Evolutionary conservation across 1,140 invertebrate genomes (phyloP).

Genomic region (Papilio aristodemus): DNA sequence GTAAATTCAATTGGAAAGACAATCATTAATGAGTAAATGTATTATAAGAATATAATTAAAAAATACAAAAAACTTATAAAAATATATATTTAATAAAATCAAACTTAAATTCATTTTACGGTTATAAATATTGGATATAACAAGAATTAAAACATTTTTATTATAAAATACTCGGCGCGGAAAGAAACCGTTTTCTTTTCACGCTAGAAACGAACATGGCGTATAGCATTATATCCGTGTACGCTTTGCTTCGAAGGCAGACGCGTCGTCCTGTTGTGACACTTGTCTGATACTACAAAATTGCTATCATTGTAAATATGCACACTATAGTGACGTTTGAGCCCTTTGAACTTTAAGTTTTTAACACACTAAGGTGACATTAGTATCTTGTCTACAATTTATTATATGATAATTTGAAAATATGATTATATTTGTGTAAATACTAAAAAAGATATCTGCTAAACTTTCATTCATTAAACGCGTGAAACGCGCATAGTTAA

Average conservation of each 20-base stretch:
- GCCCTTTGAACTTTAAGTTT: conserved; percentile 28
- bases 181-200: background rate
- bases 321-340: conserved; percentile 32
- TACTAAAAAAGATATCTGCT: no score
- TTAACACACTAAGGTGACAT: background rate
- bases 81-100: no score
- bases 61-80: no score
- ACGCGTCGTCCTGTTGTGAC: conserved; percentile 54
- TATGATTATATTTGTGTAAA: no score
- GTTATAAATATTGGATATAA: no score
- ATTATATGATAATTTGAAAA: background rate
- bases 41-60: background rate
- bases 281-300: conserved; percentile 61
- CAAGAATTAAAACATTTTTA: background rate
- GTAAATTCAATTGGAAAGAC: no score
- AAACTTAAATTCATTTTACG: background rate
- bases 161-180: background rate
- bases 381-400: background rate
- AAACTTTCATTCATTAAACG: no score
- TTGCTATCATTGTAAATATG: conserved; percentile 53
- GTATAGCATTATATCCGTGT: background rate
- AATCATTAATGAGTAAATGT: no score
- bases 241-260: background rate
- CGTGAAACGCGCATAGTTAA: no score
- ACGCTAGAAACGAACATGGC: background rate